Evolutionary conservation across 2,797 vertebrate genomes (phyloP), one percentile per base, ranked within the genome.

Genomic region (Coreius guichenoti): DNA sequence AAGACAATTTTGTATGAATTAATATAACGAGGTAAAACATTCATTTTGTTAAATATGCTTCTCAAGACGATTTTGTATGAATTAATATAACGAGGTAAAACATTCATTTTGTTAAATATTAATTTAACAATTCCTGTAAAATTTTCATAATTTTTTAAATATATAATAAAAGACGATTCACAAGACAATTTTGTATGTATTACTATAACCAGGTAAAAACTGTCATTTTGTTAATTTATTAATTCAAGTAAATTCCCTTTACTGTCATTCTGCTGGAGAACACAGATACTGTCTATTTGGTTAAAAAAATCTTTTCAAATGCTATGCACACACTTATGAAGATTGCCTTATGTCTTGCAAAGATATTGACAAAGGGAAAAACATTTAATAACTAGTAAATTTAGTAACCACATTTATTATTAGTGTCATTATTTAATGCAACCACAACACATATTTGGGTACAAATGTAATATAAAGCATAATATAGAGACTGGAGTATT

Each of bases 51-150:
- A n/a, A n/a, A n/a, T n/a, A 86, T 47, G 29, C 69, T 63, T 84
- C 68, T 54, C 81, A 88, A 31, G 84, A 87, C 9, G 75, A 74
- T 8, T 90, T 89, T 80, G 49, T 90, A 16, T 90, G 68, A 87
- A 80, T 23, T 17, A 31, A 7, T 43, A 26, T 19, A 7, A 85
- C 5, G 29, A 67, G 33, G 47, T 69, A 84, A 77, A n/a, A n/a
- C n/a, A 26, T 13, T 26, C 1, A 73, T 19, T 17, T 49, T 26
- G 26, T 68, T 67, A 49, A 14, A 1, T 58, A 56, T 58, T 56
- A 8, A 58, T 47, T 68, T 36, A 51, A 36, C 8, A 29, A 74
- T 47, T n/a, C 8, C 21, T 77, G 74, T n/a, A 58, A 17, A 58
- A 16, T n/a, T 2, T 2, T 4, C 1, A 29, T 29, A 1, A 0